These are phyloP conservation scores for Enteromius viviparus DNA, from an alignment of 2,797 vertebrate species.

Conservation along the genomic window DNA sequence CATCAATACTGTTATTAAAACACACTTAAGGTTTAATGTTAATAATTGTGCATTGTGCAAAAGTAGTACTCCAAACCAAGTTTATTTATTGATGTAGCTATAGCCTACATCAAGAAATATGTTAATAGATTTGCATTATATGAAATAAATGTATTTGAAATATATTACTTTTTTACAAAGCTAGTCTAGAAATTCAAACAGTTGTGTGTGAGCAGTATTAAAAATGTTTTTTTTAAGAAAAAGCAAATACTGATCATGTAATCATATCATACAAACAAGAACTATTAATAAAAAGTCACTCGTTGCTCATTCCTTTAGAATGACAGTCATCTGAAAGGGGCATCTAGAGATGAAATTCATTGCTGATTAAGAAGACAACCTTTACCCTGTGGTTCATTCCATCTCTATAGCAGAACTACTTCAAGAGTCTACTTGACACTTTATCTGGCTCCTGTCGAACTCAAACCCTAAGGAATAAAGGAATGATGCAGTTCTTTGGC, in stretches of 20 bases:
- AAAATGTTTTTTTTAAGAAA: neutral
- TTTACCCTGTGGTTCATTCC: slow-evolving; percentile 88
- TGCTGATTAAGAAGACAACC: slow-evolving; percentile 59
- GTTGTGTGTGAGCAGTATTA: neutral
- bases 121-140: neutral
- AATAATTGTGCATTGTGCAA: neutral
- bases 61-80: neutral
- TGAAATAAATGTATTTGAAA: neutral
- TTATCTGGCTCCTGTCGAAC: slow-evolving; percentile 39
- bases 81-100: neutral
- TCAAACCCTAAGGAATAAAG: slow-evolving; percentile 37
- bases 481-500: slow-evolving; percentile 74
- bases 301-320: neutral
- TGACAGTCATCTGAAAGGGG: neutral
- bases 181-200: neutral
- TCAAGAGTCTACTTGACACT: slow-evolving; percentile 66
- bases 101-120: neutral
- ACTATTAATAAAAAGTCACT: neutral
- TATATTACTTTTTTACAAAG: neutral
- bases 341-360: slow-evolving; percentile 75
- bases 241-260: neutral
- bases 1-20: neutral
- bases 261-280: neutral
- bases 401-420: slow-evolving; percentile 88
- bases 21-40: neutral